Percentiles rank a stretch among this genome's conserved stretches.
phyloP scores from a whole-genome alignment of 2,797 vertebrate genomes.

The Lemur catta region DNA sequence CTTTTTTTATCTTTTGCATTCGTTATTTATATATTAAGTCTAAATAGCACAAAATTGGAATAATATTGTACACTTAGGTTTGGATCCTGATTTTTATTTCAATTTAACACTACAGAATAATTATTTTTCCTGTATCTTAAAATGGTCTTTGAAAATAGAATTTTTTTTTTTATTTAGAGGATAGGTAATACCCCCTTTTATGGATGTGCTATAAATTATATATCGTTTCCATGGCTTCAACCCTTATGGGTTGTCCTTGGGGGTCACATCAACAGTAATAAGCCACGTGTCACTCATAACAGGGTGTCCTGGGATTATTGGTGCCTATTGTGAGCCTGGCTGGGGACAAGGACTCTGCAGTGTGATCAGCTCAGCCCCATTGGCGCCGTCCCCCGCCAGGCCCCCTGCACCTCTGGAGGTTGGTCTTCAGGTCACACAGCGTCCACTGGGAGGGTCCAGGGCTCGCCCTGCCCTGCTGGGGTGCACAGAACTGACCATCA shows the following conservation, averaged over 20 bases:
- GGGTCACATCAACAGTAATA: neutral
- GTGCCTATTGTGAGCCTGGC: neutral
- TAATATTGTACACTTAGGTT: neutral
- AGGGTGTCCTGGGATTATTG: too few relatives aligned
- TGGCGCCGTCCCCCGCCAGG: accelerated
- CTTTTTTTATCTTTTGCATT: neutral
- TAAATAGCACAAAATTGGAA: neutral
- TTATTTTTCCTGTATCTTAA: neutral
- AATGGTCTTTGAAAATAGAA: neutral
- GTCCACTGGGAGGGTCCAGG: neutral
- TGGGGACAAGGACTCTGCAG: neutral
- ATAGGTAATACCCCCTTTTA: neutral
- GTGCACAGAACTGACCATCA: accelerated
- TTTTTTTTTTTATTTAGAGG: too few relatives aligned
- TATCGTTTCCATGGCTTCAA: neutral
- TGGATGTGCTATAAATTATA: neutral
- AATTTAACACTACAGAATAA: neutral
- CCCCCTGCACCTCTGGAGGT: neutral
- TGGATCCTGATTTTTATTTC: neutral
- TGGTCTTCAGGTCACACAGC: neutral
- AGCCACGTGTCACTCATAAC: neutral
- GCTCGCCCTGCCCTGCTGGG: neutral
- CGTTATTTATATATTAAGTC: neutral
- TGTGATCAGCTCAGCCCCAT: neutral
- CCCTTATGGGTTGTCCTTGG: neutral